Evolutionary conservation across 2,888 invertebrate species (phyloP).

Genomic region (Bedellia somnulentella): DNA sequence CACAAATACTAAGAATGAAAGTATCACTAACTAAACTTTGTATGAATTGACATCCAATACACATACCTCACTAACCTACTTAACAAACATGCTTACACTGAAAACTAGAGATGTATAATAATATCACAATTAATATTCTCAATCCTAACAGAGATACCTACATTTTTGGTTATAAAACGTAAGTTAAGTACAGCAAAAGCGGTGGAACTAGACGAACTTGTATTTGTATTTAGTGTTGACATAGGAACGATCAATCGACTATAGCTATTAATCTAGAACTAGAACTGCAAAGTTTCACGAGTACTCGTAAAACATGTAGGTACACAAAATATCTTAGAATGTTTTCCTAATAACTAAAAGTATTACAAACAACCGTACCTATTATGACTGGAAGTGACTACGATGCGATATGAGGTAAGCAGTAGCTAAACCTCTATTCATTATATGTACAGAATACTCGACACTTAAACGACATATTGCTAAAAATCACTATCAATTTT

Average conservation of each 20-base stretch:
- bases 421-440: slow-evolving; percentile 49
- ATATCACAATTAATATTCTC: slow-evolving; percentile 38
- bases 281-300: too few species aligned
- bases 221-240: slow-evolving; percentile 19
- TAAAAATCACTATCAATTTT: slow-evolving; percentile 13
- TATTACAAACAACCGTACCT: too few species aligned
- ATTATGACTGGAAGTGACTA: slow-evolving; percentile 62
- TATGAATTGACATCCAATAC: too few species aligned
- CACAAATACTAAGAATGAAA: slow-evolving; percentile 1
- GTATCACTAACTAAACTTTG: too few species aligned
- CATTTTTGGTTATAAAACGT: slow-evolving; percentile 16
- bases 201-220: slow-evolving; percentile 28
- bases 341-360: too few species aligned
- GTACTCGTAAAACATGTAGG: too few species aligned
- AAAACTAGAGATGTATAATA: slow-evolving; percentile 21
- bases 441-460: slow-evolving; percentile 22
- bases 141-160: slow-evolving; percentile 11
- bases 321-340: too few species aligned
- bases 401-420: slow-evolving; percentile 43
- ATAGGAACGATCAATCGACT: slow-evolving; percentile 46
- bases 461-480: slow-evolving; percentile 19
- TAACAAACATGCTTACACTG: slow-evolving; percentile 1
- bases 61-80: slow-evolving; percentile 4
- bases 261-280: too few species aligned
- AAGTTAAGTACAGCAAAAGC: slow-evolving; percentile 39